Evolutionary conservation across 2,113 vertebrate genomes (phyloP), one percentile per base, ranked within the genome.

Genomic region (Gymnogyps californianus): DNA sequence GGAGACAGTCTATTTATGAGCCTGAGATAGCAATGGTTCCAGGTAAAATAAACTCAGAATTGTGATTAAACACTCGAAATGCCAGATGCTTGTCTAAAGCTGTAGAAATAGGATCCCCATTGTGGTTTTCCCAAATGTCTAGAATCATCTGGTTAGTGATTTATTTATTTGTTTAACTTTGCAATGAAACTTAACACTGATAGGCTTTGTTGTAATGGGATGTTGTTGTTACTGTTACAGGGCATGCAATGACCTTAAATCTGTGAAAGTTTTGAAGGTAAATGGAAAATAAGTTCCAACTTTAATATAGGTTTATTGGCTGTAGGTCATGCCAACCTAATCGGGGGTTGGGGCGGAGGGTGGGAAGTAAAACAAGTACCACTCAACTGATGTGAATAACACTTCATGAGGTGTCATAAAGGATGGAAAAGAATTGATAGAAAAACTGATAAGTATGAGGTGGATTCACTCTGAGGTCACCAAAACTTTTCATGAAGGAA

Each of bases 281-380:
- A 84, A 29, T 34, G 13, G 13, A 59, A 84, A 80, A 77, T 36
- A 51, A 59, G 5, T 61, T 74, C 13, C 16, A 52, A 4, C 1
- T 74, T 89, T 32, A 83, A 15, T 93, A 25, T 5, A 31, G 5
- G 3, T 72, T 80, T 80, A 38, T 51, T 65, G 5, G 8, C 6
- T 66, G 5, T 38, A 78, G 36, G 20, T 82, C 22, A 31, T 46
- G 16, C 4, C 31, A 49, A 12, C 1, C 7, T 72, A 49, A 67
- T 22, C 1, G 5, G 17, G 9, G 16, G 16, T 10, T 13, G 11
- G 6, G 3, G 9, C 6, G 13, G 8, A 42, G 36, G 1, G 2
- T 67, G 54, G 44, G 29, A 87, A 71, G 34, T 38, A 89, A 69
- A 77, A 13, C 6, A 69, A 74, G 5, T 57, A 38, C 34, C 52